Evolutionary conservation across 2,888 invertebrate genomes (phyloP), one percentile per base, ranked within the genome.

Genomic region (Neuroscelio doddi): DNA sequence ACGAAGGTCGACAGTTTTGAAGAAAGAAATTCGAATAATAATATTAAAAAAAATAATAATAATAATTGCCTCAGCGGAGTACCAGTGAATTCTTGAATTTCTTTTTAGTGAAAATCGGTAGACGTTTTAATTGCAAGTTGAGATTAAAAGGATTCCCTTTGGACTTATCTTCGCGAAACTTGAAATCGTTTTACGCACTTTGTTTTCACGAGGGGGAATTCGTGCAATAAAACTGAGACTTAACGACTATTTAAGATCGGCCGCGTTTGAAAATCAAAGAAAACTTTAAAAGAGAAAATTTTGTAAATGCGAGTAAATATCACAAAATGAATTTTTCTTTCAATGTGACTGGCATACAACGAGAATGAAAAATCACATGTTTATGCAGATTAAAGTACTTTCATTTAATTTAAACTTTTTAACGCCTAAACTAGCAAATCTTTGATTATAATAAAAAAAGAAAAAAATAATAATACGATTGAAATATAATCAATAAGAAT

Each of bases 61-160:
- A 41, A 10, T 24, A 41, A 41, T 41, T 41, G 41, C 10, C 41
- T 24, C 41, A 10, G 41, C 41, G 41, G 41, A 24, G 12, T 12
- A 9, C n/a, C 10, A 24, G 24, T 26, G 10, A 12, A 41, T 41
- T 21, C 41, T 16, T 24, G 24, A 24, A 24, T 24, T 16, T 41
- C 24, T 38, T 41, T 16, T 5, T 24, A 21, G 41, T 24, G 12
- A 26, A 39, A 24, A 41, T 38, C 38, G 17, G 38, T 38, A 41
- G 26, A 41, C 26, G 41, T 41, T 41, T 41, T 41, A 41, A 41
- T 41, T 41, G 41, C 12, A 7, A 26, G 41, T 41, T 7, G 24
- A 26, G 41, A 41, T 41, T 26, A 41, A 41, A 41, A 41, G 41
- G 8, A 24, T 24, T 41, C 41, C 41, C 41, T 24, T 21, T 4